A percentile compares a stretch with the other conserved stretches of the same genome.
phyloP scores from a whole-genome alignment of 2,888 invertebrate genomes.

The Cheiracanthium punctorium region DNA sequence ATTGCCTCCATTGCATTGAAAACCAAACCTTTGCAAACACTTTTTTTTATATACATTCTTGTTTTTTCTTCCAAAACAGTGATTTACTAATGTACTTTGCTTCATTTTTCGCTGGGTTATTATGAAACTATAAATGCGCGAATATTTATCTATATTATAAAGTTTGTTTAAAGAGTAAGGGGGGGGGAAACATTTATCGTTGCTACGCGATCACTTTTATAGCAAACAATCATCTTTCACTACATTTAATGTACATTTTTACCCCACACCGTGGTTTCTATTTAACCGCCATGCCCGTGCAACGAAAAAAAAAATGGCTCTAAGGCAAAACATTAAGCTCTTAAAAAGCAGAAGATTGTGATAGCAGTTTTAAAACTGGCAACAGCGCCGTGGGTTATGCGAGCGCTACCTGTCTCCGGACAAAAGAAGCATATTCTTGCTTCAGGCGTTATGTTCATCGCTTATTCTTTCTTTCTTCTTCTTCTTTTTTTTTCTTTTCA shows the following conservation, averaged over 20 bases:
- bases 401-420: slow-evolving; percentile 52
- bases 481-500: no score
- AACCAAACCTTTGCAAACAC: neutral
- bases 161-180: slow-evolving; percentile 58
- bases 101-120: slow-evolving; percentile 37
- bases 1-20: no score
- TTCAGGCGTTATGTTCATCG: slow-evolving; percentile 13
- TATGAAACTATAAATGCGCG: slow-evolving; percentile 46
- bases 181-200: slow-evolving; percentile 54
- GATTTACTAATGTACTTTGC: slow-evolving; percentile 43
- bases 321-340: slow-evolving; percentile 63
- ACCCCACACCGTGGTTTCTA: slow-evolving; percentile 14
- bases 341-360: slow-evolving; percentile 55
- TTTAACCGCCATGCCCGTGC: slow-evolving; percentile 15
- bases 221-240: slow-evolving; percentile 69
- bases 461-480: no score
- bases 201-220: slow-evolving; percentile 48
- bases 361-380: slow-evolving; percentile 64
- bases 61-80: slow-evolving; percentile 36
- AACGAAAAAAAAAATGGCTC: slow-evolving; percentile 44
- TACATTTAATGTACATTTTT: slow-evolving; percentile 62
- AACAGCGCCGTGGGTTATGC: slow-evolving; percentile 48
- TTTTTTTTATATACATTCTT: neutral
- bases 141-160: slow-evolving; percentile 68
- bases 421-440: slow-evolving; percentile 45